phyloP scores from a whole-genome alignment of 2,888 invertebrate genomes.

The Punctoribates punctum region DNA sequence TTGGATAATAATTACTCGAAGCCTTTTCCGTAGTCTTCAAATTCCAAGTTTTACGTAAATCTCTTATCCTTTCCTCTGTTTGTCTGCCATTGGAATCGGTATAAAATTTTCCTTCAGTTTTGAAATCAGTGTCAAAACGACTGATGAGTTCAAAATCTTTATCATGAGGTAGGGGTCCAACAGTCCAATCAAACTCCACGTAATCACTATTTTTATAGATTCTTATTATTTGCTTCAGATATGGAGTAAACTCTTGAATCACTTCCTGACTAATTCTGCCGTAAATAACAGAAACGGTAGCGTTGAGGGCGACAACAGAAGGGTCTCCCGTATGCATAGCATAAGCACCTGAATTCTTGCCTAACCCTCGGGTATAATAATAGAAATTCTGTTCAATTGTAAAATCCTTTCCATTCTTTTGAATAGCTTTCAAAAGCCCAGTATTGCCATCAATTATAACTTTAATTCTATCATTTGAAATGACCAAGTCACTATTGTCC shows the following conservation, averaged over 20 bases:
- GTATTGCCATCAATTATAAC: constrained; percentile 60
- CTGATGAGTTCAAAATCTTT: constrained; percentile 80
- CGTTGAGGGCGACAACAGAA: constrained; percentile 36
- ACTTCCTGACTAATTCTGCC: constrained; percentile 69
- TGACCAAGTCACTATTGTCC: not conserved
- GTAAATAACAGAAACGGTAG: constrained; percentile 52
- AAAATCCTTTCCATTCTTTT: constrained; percentile 48
- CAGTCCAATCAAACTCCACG: constrained; percentile 59
- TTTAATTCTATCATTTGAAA: constrained; percentile 35
- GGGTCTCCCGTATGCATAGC: constrained; percentile 47
- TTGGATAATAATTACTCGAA: constrained; percentile 88
- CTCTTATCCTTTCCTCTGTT: constrained; percentile 65
- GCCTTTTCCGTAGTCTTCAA: constrained; percentile 66
- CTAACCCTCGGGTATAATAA: constrained; percentile 60
- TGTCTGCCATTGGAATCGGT: constrained; percentile 94
- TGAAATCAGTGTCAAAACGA: constrained; percentile 64
- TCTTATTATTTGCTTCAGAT: constrained; percentile 70
- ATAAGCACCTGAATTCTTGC: constrained; percentile 48
- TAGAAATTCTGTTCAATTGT: constrained; percentile 63
- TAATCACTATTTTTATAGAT: constrained; percentile 62
- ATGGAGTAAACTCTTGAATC: constrained; percentile 65
- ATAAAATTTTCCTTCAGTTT: constrained; percentile 67
- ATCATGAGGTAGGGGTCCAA: constrained; percentile 59
- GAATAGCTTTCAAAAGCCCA: constrained; percentile 60
- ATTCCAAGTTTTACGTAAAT: constrained; percentile 70